Evolutionary conservation across 2,888 invertebrate species (phyloP).

Genomic region (Ophioninae sp.): DNA sequence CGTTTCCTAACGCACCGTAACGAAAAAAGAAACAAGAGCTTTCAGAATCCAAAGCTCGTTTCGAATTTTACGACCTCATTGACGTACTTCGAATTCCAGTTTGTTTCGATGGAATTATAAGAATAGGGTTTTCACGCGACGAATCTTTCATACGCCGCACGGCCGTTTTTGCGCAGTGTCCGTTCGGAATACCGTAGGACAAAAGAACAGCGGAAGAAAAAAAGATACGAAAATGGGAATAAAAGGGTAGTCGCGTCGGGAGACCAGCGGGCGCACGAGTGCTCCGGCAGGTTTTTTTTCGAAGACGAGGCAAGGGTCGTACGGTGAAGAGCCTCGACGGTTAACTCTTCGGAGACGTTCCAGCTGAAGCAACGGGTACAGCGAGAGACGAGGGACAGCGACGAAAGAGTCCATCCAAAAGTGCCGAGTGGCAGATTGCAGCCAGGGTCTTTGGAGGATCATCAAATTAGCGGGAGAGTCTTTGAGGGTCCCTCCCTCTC

Average conservation of each 20-base stretch:
- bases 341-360: slow-evolving; percentile 68
- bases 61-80: not conserved
- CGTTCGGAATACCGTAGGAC: slow-evolving; percentile 10
- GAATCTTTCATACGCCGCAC: slow-evolving; percentile 26
- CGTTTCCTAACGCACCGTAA: not conserved
- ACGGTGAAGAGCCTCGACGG: slow-evolving; percentile 70
- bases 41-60: not conserved
- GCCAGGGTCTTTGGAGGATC: slow-evolving; percentile 79
- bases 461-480: slow-evolving; percentile 80
- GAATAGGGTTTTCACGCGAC: not conserved
- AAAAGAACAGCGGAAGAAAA: slow-evolving; percentile 43
- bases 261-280: slow-evolving; percentile 35
- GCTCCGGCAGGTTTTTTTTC: slow-evolving; percentile 37
- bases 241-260: slow-evolving; percentile 53
- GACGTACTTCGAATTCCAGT: not conserved
- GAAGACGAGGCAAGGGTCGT: slow-evolving; percentile 48
- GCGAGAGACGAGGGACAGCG: slow-evolving; percentile 52
- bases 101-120: not conserved
- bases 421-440: slow-evolving; percentile 78
- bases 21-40: not conserved
- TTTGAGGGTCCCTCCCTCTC: slow-evolving; percentile 75
- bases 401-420: slow-evolving; percentile 69
- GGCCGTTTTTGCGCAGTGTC: slow-evolving; percentile 44
- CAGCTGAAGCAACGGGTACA: slow-evolving; percentile 45
- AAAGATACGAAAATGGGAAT: slow-evolving; percentile 58